Base-by-base conservation (phyloP, 2,888 invertebrate species). In the Caenorhabditis sp. region DNA sequence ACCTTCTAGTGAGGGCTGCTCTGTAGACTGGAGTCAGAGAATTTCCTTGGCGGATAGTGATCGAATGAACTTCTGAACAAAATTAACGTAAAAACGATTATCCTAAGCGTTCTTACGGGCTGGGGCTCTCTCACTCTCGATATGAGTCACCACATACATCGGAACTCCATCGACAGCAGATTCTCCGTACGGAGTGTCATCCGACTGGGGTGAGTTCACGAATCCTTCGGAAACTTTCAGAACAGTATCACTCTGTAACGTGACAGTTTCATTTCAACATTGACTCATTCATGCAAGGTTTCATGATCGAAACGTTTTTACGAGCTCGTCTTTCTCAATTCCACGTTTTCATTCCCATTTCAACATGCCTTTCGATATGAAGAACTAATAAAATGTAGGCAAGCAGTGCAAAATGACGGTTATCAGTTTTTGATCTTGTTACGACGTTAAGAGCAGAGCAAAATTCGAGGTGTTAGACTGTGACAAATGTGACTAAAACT, bases 81-180 rank as follows among this genome's bases (percentile, higher is more conserved):
- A 15, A 27, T 15, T n/a, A 9, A 37, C 8, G 0, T 32, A 41
- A 1, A 11, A 13, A 30, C 50, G 1, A 17, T 24, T 48, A 9
- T 55, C 20, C 1, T 32, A 32, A 30, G 8, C 13, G 45, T 17
- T 20, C 73, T 59, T 17, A 84, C 84, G 74, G 53, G 74, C 79
- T 65, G 82, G 82, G 2, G 55, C 30, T 15, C 66, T 27, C 4
- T 78, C 50, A 35, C 73, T 73, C 24, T 62, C 66, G n/a, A 80
- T 55, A 45, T 84, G 84, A 8, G 76, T 78, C 13, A 79, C 73
- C 66, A 81, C 53, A 63, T 84, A 82, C 78, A 74, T 73, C 2
- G 81, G 72, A 24, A 65, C 41, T 13, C 74, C 78, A 27, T 70
- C 68, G n/a, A 75, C 35, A 9, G 73, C 71, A 7, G 72, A 75